Conservation (phyloP, 1,140 invertebrate species). For the Hestina assimilis region DNA sequence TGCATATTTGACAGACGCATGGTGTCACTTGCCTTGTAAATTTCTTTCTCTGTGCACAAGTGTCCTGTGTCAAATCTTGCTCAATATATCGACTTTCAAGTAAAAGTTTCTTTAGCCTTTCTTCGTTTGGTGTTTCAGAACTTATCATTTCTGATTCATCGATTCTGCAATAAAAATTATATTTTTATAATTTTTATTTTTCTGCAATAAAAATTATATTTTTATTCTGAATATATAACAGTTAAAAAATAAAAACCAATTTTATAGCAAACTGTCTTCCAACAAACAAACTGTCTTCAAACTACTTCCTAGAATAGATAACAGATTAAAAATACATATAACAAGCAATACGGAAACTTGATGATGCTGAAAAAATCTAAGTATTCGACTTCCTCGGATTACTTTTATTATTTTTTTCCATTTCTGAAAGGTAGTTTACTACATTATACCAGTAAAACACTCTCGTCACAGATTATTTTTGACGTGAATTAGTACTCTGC, state of each 20-base stretch:
- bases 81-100: constrained; percentile 59
- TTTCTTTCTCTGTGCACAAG: constrained; percentile 11
- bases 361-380: too few relatives aligned
- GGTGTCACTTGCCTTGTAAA: constrained; percentile 33
- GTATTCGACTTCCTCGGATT: not conserved
- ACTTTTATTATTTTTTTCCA: too few relatives aligned
- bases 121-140: constrained; percentile 22
- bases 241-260: too few relatives aligned
- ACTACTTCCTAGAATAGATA: too few relatives aligned
- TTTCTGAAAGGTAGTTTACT: not conserved
- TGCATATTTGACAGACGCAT: constrained; percentile 64
- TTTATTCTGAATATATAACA: too few relatives aligned
- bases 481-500: too few relatives aligned
- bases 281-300: too few relatives aligned
- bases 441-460: not conserved
- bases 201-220: not conserved
- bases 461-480: too few relatives aligned
- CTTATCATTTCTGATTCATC: constrained; percentile 6
- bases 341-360: too few relatives aligned
- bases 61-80: constrained; percentile 16
- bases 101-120: constrained; percentile 39
- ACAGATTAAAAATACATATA: too few relatives aligned
- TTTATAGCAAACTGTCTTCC: too few relatives aligned
- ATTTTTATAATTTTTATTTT: not conserved
- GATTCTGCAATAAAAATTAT: constrained; percentile 8